These are phyloP conservation scores for Pinctada fucata DNA, from an alignment of 2,888 invertebrate genomes.

Conservation along the genomic window DNA sequence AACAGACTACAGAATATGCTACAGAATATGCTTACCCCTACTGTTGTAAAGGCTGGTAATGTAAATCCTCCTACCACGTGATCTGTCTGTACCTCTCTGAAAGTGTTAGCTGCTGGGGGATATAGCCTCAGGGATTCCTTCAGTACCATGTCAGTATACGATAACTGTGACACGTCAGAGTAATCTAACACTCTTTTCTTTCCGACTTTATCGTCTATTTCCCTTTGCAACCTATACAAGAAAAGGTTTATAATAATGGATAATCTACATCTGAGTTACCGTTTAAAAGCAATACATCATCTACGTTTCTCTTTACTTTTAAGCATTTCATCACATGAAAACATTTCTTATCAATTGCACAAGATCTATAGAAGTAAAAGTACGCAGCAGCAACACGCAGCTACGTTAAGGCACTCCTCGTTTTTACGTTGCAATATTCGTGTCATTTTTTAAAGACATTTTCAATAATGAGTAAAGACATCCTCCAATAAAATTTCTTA, in stretches of 20 bases:
- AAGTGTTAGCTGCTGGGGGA: conserved; percentile 30
- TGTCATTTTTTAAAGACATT: no score
- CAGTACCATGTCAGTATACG: conserved; percentile 31
- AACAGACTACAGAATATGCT: no score
- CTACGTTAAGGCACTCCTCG: no score
- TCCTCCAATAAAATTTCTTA: no score
- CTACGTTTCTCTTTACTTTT: no score
- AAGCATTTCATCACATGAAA: no score
- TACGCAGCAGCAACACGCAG: no score
- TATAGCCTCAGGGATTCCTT: conserved; percentile 29
- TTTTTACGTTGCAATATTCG: no score
- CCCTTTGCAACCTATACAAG: conserved; percentile 20
- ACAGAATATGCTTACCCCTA: conserved; percentile 11
- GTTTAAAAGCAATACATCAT: no score
- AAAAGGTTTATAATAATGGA: neutral
- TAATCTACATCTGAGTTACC: neutral
- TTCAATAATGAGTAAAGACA: no score
- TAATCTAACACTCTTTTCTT: conserved; percentile 15
- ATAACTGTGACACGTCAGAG: conserved; percentile 16
- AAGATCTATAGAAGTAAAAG: neutral
- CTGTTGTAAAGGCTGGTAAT: conserved; percentile 23
- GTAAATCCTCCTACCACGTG: conserved; percentile 22
- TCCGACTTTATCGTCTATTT: conserved; percentile 25
- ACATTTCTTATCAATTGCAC: no score
- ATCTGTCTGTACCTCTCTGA: conserved; percentile 20